Evolutionary conservation across 2,888 invertebrate genomes (phyloP), one percentile per base, ranked within the genome.

Genomic region (Tethea ocularis): DNA sequence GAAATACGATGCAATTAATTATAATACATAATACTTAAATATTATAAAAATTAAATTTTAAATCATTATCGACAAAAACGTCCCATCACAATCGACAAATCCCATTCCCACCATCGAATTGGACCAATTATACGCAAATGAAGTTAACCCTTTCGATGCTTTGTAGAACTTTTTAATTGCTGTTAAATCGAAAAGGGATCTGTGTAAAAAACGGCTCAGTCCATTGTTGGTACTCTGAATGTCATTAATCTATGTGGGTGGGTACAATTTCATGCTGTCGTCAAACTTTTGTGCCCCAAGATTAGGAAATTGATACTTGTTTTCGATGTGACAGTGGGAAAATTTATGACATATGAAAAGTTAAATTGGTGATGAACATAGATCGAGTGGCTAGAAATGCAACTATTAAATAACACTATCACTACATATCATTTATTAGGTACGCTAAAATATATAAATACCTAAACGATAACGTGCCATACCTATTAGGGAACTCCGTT

Each of bases 161-260:
- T 79, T 83, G 78, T 78, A 79, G 80, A 90, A 91, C 88, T 90
- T 91, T 91, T 91, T 92, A 91, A 92, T 92, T 92, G 91, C 86
- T 84, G 89, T 87, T 89, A 90, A 91, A 91, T 91, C 88, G 87
- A 86, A 86, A 86, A 83, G 87, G 88, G 87, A 84, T 83, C 81
- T 73, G n/a, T 38, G 38, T 38, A 77, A 80, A 85, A 88, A 88
- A 77, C 80, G 76, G 79, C 69, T 74, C 63, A 74, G 68, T 64
- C 79, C 74, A 82, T 88, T 89, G 87, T 88, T 75, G 80, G 67
- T 41, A 17, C n/a, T 20, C 46, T 46, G 36, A 63, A 73, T 77
- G 80, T 82, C 88, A 89, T 89, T 86, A 88, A 89, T 91, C 89
- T 88, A 84, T 87, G 86, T 87, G 86, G 88, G 89, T 83, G 89